Percentiles rank a stretch among this genome's conserved stretches.
Conservation (phyloP, 2,113 vertebrate genomes). For the Puntigrus tetrazona region DNA sequence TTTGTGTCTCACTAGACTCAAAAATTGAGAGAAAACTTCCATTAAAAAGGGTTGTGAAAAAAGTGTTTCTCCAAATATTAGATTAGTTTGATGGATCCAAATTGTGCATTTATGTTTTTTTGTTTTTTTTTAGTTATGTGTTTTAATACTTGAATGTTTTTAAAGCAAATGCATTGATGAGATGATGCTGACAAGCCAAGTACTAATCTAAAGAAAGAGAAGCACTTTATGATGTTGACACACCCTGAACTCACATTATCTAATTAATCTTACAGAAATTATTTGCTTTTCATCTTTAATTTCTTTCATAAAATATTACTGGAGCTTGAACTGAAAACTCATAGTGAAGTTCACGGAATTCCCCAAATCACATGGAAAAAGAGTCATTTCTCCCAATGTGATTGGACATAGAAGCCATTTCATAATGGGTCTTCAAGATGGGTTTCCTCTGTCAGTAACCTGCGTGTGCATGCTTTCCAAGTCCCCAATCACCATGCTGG, state of each 20-base stretch:
- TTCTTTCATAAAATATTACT: constrained; percentile 46
- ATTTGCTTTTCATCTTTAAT: constrained; percentile 31
- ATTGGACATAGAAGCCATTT: constrained; percentile 30
- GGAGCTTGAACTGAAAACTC: constrained; percentile 66
- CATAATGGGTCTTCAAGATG: constrained; percentile 23
- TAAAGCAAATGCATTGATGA: background rate
- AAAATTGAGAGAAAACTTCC: background rate
- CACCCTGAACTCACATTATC: constrained; percentile 1
- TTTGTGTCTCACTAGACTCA: constrained; percentile 60
- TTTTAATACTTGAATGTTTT: too few species aligned
- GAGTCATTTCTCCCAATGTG: constrained; percentile 28
- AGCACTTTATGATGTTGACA: constrained; percentile 14
- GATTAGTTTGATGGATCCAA: constrained; percentile 9
- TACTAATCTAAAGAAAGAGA: constrained; percentile 36
- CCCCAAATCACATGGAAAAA: constrained; percentile 43
- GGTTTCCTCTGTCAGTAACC: constrained; percentile 16
- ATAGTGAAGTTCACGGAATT: constrained; percentile 29
- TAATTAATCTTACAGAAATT: constrained; percentile 8
- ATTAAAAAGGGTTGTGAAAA: constrained; percentile 14
- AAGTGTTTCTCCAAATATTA: constrained; percentile 46
- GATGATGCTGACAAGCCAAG: background rate
- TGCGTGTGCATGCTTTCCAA: constrained; percentile 31
- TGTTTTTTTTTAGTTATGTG: background rate
- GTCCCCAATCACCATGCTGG: constrained; percentile 9
- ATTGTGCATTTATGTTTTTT: background rate